A percentile compares a stretch with the other conserved stretches of the same genome.
Conservation (phyloP, 2,888 invertebrate species). For the Salpingus planirostris region DNA sequence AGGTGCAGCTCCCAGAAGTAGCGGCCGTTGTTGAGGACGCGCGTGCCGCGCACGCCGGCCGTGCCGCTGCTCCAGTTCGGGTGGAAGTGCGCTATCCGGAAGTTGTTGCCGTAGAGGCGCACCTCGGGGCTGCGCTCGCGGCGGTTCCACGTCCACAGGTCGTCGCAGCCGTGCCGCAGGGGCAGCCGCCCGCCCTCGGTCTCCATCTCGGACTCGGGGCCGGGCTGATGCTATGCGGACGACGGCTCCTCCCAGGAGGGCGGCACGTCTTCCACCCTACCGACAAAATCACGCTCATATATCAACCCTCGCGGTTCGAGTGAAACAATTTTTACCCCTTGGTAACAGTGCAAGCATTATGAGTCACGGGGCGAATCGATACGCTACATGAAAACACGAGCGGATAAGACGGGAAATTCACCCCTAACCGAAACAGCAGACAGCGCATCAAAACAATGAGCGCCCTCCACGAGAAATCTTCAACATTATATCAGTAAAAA, state of each 20-base stretch:
- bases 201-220: constrained; percentile 19
- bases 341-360: constrained; percentile 10
- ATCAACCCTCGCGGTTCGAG: too few relatives aligned
- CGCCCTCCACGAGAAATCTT: too few relatives aligned
- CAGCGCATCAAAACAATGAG: too few relatives aligned
- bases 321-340: constrained; percentile 11
- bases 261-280: constrained; percentile 8
- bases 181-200: constrained; percentile 22
- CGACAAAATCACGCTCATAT: too few relatives aligned
- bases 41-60: constrained; percentile 59
- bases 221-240: constrained; percentile 21
- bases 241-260: constrained; percentile 15
- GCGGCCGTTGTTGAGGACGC: constrained; percentile 52
- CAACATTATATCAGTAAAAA: too few relatives aligned
- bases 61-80: constrained; percentile 70
- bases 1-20: constrained; percentile 57
- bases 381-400: constrained; percentile 8
- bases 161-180: constrained; percentile 49
- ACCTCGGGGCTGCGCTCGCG: constrained; percentile 49
- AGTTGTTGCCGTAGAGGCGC: constrained; percentile 48
- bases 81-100: constrained; percentile 59
- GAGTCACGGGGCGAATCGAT: constrained; percentile 12
- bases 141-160: constrained; percentile 61
- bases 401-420: constrained; percentile 8
- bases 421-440: too few relatives aligned